A percentile compares a stretch with the other conserved stretches of the same genome.
Conservation (phyloP, 2,113 vertebrate genomes). For the Trogon surrucura region DNA sequence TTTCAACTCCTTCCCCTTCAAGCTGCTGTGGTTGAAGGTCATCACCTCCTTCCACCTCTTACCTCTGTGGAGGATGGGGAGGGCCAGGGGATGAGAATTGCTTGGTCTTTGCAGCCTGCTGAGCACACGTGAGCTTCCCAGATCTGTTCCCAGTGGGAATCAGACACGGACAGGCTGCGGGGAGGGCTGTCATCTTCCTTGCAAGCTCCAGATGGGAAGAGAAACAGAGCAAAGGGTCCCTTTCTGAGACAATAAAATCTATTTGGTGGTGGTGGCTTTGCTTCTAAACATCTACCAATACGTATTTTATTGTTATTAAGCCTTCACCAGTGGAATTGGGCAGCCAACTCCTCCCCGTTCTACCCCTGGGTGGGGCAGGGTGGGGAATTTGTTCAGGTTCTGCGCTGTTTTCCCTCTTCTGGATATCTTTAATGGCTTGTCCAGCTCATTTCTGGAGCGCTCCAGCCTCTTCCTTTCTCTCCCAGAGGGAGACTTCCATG, state of each 20-base stretch:
- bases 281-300: neutral
- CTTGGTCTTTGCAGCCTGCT: neutral
- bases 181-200: neutral
- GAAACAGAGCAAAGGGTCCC: neutral
- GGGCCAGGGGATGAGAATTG: neutral
- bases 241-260: neutral
- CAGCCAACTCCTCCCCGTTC: neutral
- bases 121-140: neutral
- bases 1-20: neutral
- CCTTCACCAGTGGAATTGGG: neutral
- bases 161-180: neutral
- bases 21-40: accelerated
- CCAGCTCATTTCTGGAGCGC: neutral
- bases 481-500: neutral
- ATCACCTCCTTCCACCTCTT: neutral
- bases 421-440: neutral
- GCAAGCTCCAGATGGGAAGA: neutral
- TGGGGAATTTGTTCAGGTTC: neutral
- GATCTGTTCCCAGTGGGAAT: neutral
- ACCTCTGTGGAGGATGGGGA: accelerated
- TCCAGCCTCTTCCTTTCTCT: neutral
- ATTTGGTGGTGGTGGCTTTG: neutral
- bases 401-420: neutral
- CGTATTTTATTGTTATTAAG: neutral
- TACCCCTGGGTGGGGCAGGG: neutral